Evolutionary conservation across 2,113 vertebrate species (phyloP), one percentile per base, ranked within the genome.

Genomic region (Dasypus novemcinctus): DNA sequence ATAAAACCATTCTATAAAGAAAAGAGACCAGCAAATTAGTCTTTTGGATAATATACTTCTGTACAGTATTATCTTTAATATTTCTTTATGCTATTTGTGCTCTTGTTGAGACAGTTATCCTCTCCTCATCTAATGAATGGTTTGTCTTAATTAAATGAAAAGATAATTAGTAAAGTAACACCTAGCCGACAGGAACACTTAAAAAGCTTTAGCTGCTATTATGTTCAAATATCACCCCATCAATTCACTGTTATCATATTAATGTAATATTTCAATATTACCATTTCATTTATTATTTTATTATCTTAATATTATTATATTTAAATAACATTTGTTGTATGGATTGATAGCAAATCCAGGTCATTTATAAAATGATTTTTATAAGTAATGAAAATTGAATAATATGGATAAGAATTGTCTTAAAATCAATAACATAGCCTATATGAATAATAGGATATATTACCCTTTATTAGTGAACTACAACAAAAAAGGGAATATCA

Each of bases 341-440:
- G 21, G 17, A 69, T 68, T 61, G 41, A 72, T 64, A 91, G 36
- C 84, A 27, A 91, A 84, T 72, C 57, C 21, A 79, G 31, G 25
- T 43, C 46, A 93, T 87, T 90, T 87, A 76, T 38, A 91, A 46
- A 49, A 49, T 23, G 69, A 63, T 71, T 95, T 93, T 68, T 20
- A 27, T 38, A 71, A 87, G 18, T 78, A 76, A 78, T 66, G 36
- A 76, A 79, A 72, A 68, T 33, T 74, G 46, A 80, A 4, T 66
- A 31, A 66, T 7, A 36, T 57, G 25, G 7, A 43, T 54, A 82
- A 83, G 79, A 54, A 20, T 72, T 87, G 87, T 79, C n/a, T 74
- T 59, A 66, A 81, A 80, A 87, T 80, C 54, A 36, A 14, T 64
- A 63, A 80, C 27, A 79, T 4, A 66, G 52, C 5, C 63, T 41